These are phyloP conservation scores for Nematolebias whitei DNA, from an alignment of 2,113 vertebrate species.

Conservation along the genomic window DNA sequence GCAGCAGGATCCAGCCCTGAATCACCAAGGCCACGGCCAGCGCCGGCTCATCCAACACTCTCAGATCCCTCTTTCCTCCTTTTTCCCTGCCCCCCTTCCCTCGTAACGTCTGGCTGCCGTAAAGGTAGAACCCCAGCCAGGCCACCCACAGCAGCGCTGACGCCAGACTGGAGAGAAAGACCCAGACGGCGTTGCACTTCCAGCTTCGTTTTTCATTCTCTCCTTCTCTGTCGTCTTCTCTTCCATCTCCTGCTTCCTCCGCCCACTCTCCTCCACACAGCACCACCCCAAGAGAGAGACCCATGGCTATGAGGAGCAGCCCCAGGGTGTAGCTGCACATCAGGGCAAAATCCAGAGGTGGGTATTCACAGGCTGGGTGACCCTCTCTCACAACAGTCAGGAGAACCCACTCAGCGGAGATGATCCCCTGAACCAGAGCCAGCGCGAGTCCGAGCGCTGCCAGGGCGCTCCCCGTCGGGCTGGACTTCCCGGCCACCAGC, in stretches of 20 bases:
- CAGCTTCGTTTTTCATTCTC: slow-evolving; percentile 84
- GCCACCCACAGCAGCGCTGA: slow-evolving; percentile 92
- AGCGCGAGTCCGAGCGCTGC: slow-evolving; percentile 85
- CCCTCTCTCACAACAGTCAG: slow-evolving; percentile 90
- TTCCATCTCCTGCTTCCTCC: slow-evolving; percentile 72
- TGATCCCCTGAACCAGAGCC: slow-evolving; percentile 91
- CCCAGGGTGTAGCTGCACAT: slow-evolving; percentile 90
- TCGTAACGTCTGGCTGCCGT: slow-evolving; percentile 81
- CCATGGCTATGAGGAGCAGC: slow-evolving; percentile 84
- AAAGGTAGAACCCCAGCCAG: slow-evolving; percentile 96
- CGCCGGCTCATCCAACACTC: slow-evolving; percentile 89
- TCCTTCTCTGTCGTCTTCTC: slow-evolving; percentile 67
- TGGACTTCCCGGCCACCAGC: slow-evolving; percentile 85
- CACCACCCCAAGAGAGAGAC: slow-evolving; percentile 85
- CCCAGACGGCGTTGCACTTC: slow-evolving; percentile 90
- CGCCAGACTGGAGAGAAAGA: slow-evolving; percentile 87
- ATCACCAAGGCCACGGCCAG: slow-evolving; percentile 91
- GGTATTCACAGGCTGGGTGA: slow-evolving; percentile 89
- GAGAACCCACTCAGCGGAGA: slow-evolving; percentile 92
- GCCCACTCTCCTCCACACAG: slow-evolving; percentile 88
- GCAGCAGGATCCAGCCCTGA: slow-evolving; percentile 93
- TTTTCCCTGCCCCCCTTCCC: slow-evolving; percentile 56
- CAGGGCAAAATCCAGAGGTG: slow-evolving; percentile 92
- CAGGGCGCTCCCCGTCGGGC: slow-evolving; percentile 87
- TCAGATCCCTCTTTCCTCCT: slow-evolving; percentile 81